Evolutionary conservation across 2,888 invertebrate genomes (phyloP), one percentile per base, ranked within the genome.

Genomic region (Watsonalla cultraria): DNA sequence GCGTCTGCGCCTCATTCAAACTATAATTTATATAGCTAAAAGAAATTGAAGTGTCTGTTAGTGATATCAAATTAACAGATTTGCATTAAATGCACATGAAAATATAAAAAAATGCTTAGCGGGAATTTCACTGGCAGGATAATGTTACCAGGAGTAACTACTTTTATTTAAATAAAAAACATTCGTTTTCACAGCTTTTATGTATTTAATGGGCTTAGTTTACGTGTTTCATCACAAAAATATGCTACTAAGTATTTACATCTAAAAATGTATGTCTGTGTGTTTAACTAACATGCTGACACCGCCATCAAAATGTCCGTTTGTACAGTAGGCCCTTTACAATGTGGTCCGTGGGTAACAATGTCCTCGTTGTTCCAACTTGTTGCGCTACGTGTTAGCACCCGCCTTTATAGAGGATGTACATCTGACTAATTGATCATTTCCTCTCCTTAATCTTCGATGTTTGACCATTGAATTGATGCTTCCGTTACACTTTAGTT

Each of bases 381-480:
- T 47, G 48, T 49, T 49, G 39, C 5, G 11, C 37, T 8, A 39
- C 14, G 49, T 49, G 49, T 49, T 49, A 49, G 49, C 37, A 15
- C 37, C 11, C 14, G 9, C 14, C 39, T 67, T 74, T 70, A 74
- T 70, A 60, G 72, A 64, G 73, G 73, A 74, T 70, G 65, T 60
- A 55, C 62, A 46, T 24, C 51, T 52, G 46, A 53, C 59, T 74
- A 74, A 74, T 74, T 74, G 70, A 74, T 74, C 61, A 69, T 71
- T 74, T 74, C 73, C 73, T 67, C 50, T 60, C 57, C 48, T 51
- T 60, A 56, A 71, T 67, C 63, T 60, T 54, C 56, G 51, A 48
- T 67, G 64, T 74, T 74, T 71, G 62, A 58, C 53, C 59, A 55
- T 58, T 48, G 61, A 62, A 62, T 60, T 63, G 63, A 52, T 61